Base-by-base conservation (phyloP, 2,888 invertebrate species). In the Galerucella nymphaeae region DNA sequence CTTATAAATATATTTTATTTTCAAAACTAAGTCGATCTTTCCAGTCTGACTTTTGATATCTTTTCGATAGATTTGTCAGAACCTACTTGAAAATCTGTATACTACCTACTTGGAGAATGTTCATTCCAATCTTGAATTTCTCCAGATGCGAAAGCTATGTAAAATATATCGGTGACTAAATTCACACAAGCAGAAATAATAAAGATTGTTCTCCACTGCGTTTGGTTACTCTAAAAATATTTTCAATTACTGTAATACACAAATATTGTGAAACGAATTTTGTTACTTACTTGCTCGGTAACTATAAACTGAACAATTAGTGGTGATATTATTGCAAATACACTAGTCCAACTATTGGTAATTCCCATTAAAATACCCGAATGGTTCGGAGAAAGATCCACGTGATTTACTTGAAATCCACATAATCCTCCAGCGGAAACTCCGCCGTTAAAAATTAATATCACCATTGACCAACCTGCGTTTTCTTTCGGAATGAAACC, bases 351-450 rank as follows among this genome's bases (percentile, higher is more conserved):
- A 11, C 92, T 92, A 83, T 96, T 96, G 2, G 94, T 94, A 79
- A 96, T 91, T 6, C 95, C 95, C 94, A 96, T 94, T 77, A 96
- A 86, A 0, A 93, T 91, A 30, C 95, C 95, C 2, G 95, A 93
- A 84, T 93, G 94, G 84, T 94, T 94, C 0, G 95, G 95, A 3
- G 95, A 93, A 66, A 96, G 87, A 87, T 96, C 96, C 76, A 96
- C 93, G 82, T 95, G 95, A 77, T 95, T 95, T 18, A 91, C 79
- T 89, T 91, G 90, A 83, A 91, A 94, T 2, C 94, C 94, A 66
- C 93, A 91, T 78, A 92, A 93, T 66, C 92, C 91, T 2, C 92
- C 92, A 0, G 93, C 91, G 79, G 94, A 94, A 1, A 93, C 88
- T 0, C 93, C 92, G 0, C 95, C 93, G 0, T 94, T 92, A 48